A percentile compares a stretch with the other conserved stretches of the same genome.
Evolutionary conservation across 2,888 invertebrate genomes (phyloP).

Genomic region (Elmis aenea): DNA sequence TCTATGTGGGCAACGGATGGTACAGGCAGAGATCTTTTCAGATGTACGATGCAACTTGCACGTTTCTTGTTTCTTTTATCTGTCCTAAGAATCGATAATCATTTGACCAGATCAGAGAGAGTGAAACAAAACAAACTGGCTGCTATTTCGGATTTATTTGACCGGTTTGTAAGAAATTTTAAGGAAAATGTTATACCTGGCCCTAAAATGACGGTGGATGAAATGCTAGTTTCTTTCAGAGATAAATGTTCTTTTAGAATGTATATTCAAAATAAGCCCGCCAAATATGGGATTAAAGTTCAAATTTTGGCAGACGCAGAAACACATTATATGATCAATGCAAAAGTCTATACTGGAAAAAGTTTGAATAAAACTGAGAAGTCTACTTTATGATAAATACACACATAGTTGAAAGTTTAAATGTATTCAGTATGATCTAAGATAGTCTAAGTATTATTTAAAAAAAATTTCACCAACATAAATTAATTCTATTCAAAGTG

Average conservation of each 20-base stretch:
- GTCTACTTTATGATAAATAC: too few relatives aligned
- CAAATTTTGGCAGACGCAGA: background rate
- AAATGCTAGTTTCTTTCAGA: slow-evolving; percentile 11
- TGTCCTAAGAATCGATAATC: slow-evolving; percentile 8
- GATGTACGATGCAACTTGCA: slow-evolving; percentile 4
- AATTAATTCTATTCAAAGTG: too few relatives aligned
- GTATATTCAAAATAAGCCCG: slow-evolving; percentile 1
- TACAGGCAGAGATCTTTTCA: background rate
- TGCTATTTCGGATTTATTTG: slow-evolving; percentile 6
- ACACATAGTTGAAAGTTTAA: too few relatives aligned
- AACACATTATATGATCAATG: slow-evolving; percentile 3
- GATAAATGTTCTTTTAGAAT: slow-evolving; percentile 9
- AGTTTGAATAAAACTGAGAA: background rate
- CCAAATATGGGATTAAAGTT: slow-evolving; percentile 2
- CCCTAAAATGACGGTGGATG: slow-evolving; percentile 7
- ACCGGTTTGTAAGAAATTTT: slow-evolving; percentile 4
- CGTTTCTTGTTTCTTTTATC: slow-evolving; percentile 8
- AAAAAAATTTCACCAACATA: too few relatives aligned
- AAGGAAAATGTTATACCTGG: slow-evolving; percentile 4
- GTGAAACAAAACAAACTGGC: slow-evolving; percentile 7
- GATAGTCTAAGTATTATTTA: too few relatives aligned
- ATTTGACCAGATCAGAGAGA: slow-evolving; percentile 6
- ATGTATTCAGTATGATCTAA: too few relatives aligned
- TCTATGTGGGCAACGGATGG: background rate
- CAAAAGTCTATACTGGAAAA: slow-evolving; percentile 5